Conservation (phyloP, 2,888 invertebrate genomes). For the Chydorus sphaericus region DNA sequence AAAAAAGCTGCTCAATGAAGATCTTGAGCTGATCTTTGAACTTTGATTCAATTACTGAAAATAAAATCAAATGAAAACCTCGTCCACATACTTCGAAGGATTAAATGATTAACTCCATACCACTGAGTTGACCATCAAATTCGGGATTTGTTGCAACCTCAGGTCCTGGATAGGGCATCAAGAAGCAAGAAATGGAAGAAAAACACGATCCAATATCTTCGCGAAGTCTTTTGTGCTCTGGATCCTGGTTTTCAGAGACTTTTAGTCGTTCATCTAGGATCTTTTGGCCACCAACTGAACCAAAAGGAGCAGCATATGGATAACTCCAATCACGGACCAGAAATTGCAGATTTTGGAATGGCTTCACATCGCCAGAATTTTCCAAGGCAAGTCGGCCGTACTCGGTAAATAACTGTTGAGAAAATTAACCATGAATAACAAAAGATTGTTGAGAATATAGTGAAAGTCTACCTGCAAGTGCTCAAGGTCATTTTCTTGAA, state of each 20-base stretch:
- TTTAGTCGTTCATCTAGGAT: slow-evolving; percentile 69
- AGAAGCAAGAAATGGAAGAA: slow-evolving; percentile 88
- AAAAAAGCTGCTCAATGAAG: slow-evolving; percentile 79
- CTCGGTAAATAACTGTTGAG: slow-evolving; percentile 75
- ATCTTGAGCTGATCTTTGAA: slow-evolving; percentile 75
- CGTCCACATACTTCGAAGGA: not conserved
- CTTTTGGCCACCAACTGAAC: slow-evolving; percentile 70
- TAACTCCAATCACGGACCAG: slow-evolving; percentile 94
- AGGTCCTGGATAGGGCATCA: slow-evolving; percentile 97
- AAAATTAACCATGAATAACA: not conserved
- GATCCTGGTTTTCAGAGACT: slow-evolving; percentile 81
- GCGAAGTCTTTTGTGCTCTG: slow-evolving; percentile 81
- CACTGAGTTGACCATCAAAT: slow-evolving; percentile 83
- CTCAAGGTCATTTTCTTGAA: slow-evolving; percentile 46
- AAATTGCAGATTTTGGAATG: slow-evolving; percentile 80
- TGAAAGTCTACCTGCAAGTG: slow-evolving; percentile 33
- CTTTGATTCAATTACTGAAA: slow-evolving; percentile 76
- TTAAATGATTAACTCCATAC: slow-evolving; percentile 28
- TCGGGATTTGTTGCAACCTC: slow-evolving; percentile 91
- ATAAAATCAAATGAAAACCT: not conserved
- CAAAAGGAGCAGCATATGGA: slow-evolving; percentile 73
- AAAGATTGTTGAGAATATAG: not conserved
- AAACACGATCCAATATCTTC: slow-evolving; percentile 93
- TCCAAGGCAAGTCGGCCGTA: slow-evolving; percentile 92
- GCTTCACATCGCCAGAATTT: slow-evolving; percentile 66